A percentile compares a stretch with the other conserved stretches of the same genome.
Conservation (phyloP, 2,888 invertebrate species). For the Agonopterix subpropinquella region DNA sequence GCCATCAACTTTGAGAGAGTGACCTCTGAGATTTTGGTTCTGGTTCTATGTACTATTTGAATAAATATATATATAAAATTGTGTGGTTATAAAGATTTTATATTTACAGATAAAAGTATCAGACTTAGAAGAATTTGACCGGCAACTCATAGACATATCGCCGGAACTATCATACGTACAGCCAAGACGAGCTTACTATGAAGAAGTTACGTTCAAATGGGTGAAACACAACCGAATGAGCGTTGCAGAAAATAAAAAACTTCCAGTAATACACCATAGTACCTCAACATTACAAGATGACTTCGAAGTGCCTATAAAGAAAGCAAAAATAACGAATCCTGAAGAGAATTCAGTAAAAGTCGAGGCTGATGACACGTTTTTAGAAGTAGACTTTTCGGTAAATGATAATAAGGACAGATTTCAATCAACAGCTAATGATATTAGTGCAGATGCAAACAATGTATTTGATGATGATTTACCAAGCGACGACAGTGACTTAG, state of each 20-base stretch:
- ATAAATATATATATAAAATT: too few relatives aligned
- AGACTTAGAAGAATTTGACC: constrained; percentile 35
- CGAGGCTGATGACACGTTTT: constrained; percentile 12
- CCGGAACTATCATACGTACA: constrained; percentile 41
- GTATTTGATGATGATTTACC: constrained; percentile 16
- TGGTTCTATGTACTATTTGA: too few relatives aligned
- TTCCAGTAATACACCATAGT: constrained; percentile 39
- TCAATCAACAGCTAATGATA: constrained; percentile 4
- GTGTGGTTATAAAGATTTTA: too few relatives aligned
- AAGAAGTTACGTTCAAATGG: constrained; percentile 46
- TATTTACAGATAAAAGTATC: constrained; percentile 38
- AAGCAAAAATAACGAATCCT: constrained; percentile 7
- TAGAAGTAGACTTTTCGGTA: constrained; percentile 7
- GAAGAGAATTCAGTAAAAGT: constrained; percentile 9
- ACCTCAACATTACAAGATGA: constrained; percentile 35
- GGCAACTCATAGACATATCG: constrained; percentile 28
- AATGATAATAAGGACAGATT: constrained; percentile 4
- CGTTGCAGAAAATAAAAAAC: constrained; percentile 18
- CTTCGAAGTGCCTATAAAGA: constrained; percentile 21
- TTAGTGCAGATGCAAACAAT: constrained; percentile 3
- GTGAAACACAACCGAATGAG: constrained; percentile 31
- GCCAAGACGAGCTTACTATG: constrained; percentile 32
- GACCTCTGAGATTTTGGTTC: too few relatives aligned
- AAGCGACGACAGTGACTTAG: constrained; percentile 11
- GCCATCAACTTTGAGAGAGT: too few relatives aligned